Evolutionary conservation across 2,113 vertebrate species (phyloP), one percentile per base, ranked within the genome.

Genomic region (Tetrax tetrax): DNA sequence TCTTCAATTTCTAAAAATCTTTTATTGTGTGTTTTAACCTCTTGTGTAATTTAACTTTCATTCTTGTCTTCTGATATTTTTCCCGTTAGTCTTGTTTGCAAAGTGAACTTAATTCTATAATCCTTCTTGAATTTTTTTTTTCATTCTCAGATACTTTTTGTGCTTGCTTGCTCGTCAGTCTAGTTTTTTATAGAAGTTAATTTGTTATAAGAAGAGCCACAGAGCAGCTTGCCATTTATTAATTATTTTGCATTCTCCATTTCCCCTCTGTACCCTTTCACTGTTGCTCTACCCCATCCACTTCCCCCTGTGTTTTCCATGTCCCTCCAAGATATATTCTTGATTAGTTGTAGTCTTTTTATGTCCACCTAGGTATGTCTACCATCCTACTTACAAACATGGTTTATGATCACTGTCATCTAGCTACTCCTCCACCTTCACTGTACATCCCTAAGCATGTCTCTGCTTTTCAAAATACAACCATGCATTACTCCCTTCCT

Each of bases 81-180:
- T 93, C 63, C 45, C 23, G 81, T 79, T 47, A 90, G 37, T 51
- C 82, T 87, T 56, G 9, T 89, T 93, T 88, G 63, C 51, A 66
- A 61, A 84, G 51, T 80, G 85, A 83, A n/a, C 37, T 88, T 90
- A 69, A 83, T 93, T 92, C 60, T 91, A 5, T 95, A 95, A 96
- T 95, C 66, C 64, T 87, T 89, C 29, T 60, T 72, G 59, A 74
- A 43, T 57, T 7, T 45, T 5, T 28, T 35, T 64, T 66, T 77
- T 89, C 75, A 51, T 56, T 84, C 51, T 87, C 51, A 33, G 75
- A 88, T 92, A 70, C 22, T 86, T 95, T 82, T 95, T 86, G 24
- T 77, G 45, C 60, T 91, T 95, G 24, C 54, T 96, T 96, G 28
- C 69, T 71, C 70, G 79, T 86, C 81, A n/a, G 37, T 87, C 66